A percentile compares a stretch with the other conserved stretches of the same genome.
Evolutionary conservation across 1,140 invertebrate genomes (phyloP).

Genomic region (Leptinotarsa undecemlineata): DNA sequence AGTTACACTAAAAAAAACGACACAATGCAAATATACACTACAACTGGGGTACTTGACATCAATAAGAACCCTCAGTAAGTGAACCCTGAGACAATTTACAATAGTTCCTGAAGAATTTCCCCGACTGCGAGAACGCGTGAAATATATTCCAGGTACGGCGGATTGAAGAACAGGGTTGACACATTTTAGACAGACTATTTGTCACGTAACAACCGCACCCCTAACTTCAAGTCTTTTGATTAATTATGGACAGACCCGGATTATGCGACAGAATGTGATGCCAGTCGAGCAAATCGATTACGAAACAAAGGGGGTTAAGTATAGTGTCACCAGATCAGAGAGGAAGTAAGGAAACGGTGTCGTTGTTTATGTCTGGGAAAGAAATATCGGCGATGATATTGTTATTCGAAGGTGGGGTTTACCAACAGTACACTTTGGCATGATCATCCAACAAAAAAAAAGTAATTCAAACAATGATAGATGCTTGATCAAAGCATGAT

Average conservation of each 20-base stretch:
- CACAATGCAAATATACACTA: conserved; percentile 37
- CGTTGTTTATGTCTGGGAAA: conserved; percentile 13
- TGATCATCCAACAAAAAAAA: too few species aligned
- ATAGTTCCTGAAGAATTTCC: conserved; percentile 40
- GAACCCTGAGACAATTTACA: conserved; percentile 42
- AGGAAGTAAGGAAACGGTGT: background rate
- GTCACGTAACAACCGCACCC: conserved; percentile 44
- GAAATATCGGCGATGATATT: background rate
- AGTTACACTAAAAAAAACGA: conserved; percentile 21
- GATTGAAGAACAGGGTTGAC: conserved; percentile 42
- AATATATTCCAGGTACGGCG: conserved; percentile 38
- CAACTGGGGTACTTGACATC: conserved; percentile 37
- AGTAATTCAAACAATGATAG: too few species aligned
- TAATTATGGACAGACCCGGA: conserved; percentile 46
- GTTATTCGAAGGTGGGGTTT: too few species aligned
- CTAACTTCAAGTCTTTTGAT: conserved; percentile 36
- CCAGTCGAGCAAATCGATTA: conserved; percentile 37
- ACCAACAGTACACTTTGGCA: too few species aligned
- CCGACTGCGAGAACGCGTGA: conserved; percentile 36
- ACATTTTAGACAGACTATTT: conserved; percentile 48
- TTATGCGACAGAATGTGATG: conserved; percentile 38
- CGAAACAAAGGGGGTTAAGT: conserved; percentile 43
- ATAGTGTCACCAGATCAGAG: conserved; percentile 27
- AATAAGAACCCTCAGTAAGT: conserved; percentile 30
- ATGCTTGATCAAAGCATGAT: too few species aligned